Base-by-base conservation (phyloP, 2,888 invertebrate species). In the Desoria tigrina region DNA sequence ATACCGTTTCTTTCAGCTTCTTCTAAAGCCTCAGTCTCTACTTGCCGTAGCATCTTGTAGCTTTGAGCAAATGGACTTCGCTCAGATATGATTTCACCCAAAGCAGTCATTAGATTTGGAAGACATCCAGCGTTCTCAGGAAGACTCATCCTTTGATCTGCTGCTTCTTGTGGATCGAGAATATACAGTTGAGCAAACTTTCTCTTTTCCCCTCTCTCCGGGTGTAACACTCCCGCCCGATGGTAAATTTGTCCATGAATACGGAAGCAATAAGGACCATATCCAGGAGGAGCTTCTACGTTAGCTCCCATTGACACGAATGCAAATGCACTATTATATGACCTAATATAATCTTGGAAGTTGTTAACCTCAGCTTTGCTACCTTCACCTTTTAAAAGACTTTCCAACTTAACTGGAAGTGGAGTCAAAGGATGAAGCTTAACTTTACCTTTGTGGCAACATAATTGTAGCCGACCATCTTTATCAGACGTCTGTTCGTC, bases 161-260 rank as follows among this genome's bases (percentile, higher is more conserved):
- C 21, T 24, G 51, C 51, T 24, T 51, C 51, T 51, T 51, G 18
- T 9, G 71, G 49, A 24, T 71, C 71, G 1, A 71, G 45, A n/a
- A 71, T 45, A 53, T 71, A 71, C 6, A 70, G 39, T 23, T 70
- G 60, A n/a, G 61, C 45, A 51, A 65, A 68, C 7, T 26, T 1
- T 14, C 49, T 49, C 14, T 45, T n/a, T 11, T 64, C 49, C 1
- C 60, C 56, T 11, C 24, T 18, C 7, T 21, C 18, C 6, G 53
- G 39, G 7, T 42, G 53, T 11, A 62, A 26, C 14, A 37, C 23
- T 11, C 69, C 55, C 14, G 67, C 62, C 21, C 21, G n/a, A 55
- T 74, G 63, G 26, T 62, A 63, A 4, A 75, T 65, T 63, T 74
- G 73, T 1, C 75, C 75, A 54, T 74, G 68, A 63, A 77, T 67